These are phyloP conservation scores for Halichondria panicea DNA, from an alignment of 37 sponge, comb jelly and placozoan genomes.

Conservation along the genomic window DNA sequence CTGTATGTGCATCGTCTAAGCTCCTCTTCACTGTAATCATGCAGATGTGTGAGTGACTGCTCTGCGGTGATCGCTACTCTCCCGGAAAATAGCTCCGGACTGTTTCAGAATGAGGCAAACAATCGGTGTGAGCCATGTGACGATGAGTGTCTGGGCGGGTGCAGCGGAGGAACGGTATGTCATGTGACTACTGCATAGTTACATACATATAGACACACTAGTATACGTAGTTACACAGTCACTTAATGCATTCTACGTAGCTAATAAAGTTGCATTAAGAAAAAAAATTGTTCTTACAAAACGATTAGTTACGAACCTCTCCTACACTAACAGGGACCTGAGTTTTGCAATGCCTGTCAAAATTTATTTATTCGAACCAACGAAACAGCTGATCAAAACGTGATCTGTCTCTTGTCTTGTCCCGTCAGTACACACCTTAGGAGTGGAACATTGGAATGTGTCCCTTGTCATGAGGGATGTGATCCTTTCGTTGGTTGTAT, in stretches of 20 bases:
- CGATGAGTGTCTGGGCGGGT: slow-evolving; percentile 54
- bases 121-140: slow-evolving; percentile 51
- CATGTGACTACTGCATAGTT: too few species aligned
- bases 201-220: too few species aligned
- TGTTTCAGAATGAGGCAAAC: slow-evolving; percentile 23
- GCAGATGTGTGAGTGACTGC: slow-evolving; percentile 65
- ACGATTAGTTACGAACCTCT: too few species aligned
- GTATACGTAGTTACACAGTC: too few species aligned
- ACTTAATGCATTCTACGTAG: too few species aligned
- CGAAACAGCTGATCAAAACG: background rate
- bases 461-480: slow-evolving; percentile 57
- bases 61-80: slow-evolving; percentile 10
- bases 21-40: too few species aligned
- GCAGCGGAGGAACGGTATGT: slow-evolving; percentile 24
- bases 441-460: background rate
- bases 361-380: background rate
- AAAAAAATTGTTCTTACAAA: too few species aligned
- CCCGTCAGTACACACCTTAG: slow-evolving; percentile 38
- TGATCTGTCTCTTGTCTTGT: slow-evolving; percentile 48
- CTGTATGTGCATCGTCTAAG: too few species aligned
- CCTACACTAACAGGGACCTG: slow-evolving; percentile 30
- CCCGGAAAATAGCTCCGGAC: slow-evolving; percentile 1
- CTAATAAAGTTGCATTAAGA: background rate
- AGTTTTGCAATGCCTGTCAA: slow-evolving; percentile 36
- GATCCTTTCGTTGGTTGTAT: slow-evolving; percentile 53